These are phyloP conservation scores for Papilio dardanus DNA, from an alignment of 1,140 invertebrate genomes.

Conservation along the genomic window DNA sequence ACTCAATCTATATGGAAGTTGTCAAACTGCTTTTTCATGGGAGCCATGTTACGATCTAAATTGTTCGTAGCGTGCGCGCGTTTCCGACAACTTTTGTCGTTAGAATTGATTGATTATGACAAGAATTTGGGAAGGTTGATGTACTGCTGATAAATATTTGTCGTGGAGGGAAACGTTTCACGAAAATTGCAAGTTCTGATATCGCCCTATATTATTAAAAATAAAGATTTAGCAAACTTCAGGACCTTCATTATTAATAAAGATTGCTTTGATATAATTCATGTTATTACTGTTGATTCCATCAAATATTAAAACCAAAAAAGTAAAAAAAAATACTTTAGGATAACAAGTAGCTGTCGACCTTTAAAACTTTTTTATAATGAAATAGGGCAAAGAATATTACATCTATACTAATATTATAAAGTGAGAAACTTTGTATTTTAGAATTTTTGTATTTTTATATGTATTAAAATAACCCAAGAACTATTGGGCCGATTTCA, in stretches of 20 bases:
- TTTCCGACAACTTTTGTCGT: constrained; percentile 37
- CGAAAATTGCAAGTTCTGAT: constrained; percentile 25
- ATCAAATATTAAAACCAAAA: not conserved
- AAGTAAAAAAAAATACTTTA: too few relatives aligned
- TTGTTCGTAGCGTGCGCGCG: constrained; percentile 31
- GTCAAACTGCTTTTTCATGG: constrained; percentile 38
- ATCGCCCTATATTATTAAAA: not conserved
- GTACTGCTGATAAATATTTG: constrained; percentile 37
- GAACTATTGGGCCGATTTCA: too few relatives aligned
- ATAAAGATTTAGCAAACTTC: not conserved
- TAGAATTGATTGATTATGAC: constrained; percentile 38
- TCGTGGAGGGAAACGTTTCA: constrained; percentile 27
- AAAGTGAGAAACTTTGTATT: too few relatives aligned
- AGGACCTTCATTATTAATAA: not conserved
- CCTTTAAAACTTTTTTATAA: too few relatives aligned
- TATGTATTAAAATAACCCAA: too few relatives aligned
- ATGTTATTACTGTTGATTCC: too few relatives aligned
- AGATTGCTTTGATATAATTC: too few relatives aligned
- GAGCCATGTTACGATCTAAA: constrained; percentile 38
- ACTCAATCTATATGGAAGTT: constrained; percentile 32
- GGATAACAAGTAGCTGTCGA: too few relatives aligned
- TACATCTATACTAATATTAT: too few relatives aligned
- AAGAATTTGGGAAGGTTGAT: constrained; percentile 36
- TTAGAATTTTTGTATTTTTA: too few relatives aligned
- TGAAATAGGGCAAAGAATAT: too few relatives aligned